Evolutionary conservation across 2,113 vertebrate species (phyloP), one percentile per base, ranked within the genome.

Genomic region (Nothocercus julius): DNA sequence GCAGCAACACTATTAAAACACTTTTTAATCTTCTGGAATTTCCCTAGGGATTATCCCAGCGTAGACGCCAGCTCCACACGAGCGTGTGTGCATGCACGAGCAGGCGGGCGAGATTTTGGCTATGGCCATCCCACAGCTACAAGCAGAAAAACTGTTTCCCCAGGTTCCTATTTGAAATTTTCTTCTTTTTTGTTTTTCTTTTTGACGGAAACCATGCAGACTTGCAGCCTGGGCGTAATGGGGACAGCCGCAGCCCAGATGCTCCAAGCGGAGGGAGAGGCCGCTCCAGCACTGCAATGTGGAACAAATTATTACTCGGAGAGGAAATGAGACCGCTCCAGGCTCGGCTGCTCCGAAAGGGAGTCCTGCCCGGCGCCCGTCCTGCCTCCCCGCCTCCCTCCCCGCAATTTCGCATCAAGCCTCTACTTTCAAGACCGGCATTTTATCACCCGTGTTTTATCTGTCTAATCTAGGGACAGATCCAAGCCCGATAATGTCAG

Each of bases 271-370:
- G 97, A 97, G 94, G 91, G 85, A 92, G 92, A 56, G 81, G 78
- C 77, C 0, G 27, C 44, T 82, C 95, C 74, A 12, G 86, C 47
- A 0, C 82, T 10, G 56, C 96, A 97, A 96, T 96, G 94, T 98
- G 98, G 97, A 97, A 98, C 77, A 96, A 95, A 97, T 97, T 97
- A 98, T 63, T 85, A 68, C 77, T 92, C 67, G 11, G 95, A 77
- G 89, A 62, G 91, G 95, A 94, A 94, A 89, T 78, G 83, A 93
- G 88, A 83, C 66, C 88, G 76, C 45, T 86, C 64, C 75, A 86
- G 30, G 76, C 32, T 2, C 21, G 2, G n/a, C n/a, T n/a, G 0
- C 83, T 87, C 49, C 44, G 0, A 63, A 87, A 87, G 38, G 45
- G 85, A 89, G 92, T 22, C 91, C 94, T 88, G 66, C 66, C 30